Percentiles rank a stretch among this genome's conserved stretches.
phyloP scores from a whole-genome alignment of 2,888 invertebrate species.

The Crioceris asparagi region DNA sequence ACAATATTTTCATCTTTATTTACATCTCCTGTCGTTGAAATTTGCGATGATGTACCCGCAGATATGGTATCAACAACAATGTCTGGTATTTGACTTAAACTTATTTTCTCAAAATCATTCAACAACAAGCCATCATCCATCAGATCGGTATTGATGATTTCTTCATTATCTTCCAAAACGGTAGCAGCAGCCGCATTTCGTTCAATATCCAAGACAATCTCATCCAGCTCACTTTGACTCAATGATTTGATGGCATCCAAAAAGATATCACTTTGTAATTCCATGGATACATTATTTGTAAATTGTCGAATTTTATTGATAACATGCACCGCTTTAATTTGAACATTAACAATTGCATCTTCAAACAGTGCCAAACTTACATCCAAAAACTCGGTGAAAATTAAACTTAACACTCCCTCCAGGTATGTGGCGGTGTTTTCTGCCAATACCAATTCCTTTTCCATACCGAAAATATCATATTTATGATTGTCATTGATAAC shows the following conservation, averaged over 20 bases:
- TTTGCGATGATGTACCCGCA: too few species aligned
- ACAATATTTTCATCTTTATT: too few species aligned
- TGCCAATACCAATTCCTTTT: constrained; percentile 11
- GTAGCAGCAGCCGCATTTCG: constrained; percentile 4
- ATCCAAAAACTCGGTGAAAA: constrained; percentile 25
- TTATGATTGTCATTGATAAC: constrained; percentile 22
- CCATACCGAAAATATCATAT: constrained; percentile 15
- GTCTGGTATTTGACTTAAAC: neutral
- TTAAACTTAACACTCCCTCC: constrained; percentile 27
- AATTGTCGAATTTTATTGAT: constrained; percentile 25
- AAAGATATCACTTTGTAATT: constrained; percentile 17
- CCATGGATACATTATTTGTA: constrained; percentile 18
- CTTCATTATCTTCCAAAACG: constrained; percentile 12
- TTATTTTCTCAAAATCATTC: too few species aligned
- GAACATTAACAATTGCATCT: constrained; percentile 30
- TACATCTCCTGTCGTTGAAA: too few species aligned
- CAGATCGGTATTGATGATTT: constrained; percentile 16
- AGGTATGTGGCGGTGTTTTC: constrained; percentile 23
- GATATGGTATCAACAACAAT: neutral
- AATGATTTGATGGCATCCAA: neutral
- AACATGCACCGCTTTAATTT: constrained; percentile 25
- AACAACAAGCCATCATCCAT: constrained; percentile 14
- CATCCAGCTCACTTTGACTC: constrained; percentile 14
- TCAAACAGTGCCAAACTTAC: constrained; percentile 23
- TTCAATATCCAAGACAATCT: constrained; percentile 18